Percentiles rank a stretch among this genome's conserved stretches.
phyloP scores from a whole-genome alignment of 2,113 vertebrate genomes.

The Toxotes jaculatrix region DNA sequence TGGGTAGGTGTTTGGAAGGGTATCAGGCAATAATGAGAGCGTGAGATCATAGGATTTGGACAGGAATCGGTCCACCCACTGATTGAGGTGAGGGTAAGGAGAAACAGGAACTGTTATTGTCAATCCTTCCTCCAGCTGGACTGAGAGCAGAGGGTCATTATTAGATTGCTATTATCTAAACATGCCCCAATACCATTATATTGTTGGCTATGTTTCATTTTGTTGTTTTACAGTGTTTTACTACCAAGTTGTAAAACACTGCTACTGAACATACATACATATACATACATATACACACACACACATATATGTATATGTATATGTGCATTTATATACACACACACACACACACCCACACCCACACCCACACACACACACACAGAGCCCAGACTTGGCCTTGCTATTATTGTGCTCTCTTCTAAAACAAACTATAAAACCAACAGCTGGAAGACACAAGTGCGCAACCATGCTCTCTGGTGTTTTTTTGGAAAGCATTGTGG shows the following conservation, averaged over 20 bases:
- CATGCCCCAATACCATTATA: constrained; percentile 23
- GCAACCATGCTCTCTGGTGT: constrained; percentile 27
- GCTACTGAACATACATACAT: not conserved
- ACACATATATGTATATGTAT: too few relatives aligned
- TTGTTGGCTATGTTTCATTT: not conserved
- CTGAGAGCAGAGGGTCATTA: constrained; percentile 27
- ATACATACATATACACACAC: too few relatives aligned
- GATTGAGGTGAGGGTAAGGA: constrained; percentile 60
- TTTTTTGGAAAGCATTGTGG: constrained; percentile 44
- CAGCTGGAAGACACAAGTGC: constrained; percentile 43
- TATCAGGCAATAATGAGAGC: constrained; percentile 72
- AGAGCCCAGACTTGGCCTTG: constrained; percentile 22
- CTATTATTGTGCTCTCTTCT: constrained; percentile 35
- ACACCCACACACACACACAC: too few relatives aligned
- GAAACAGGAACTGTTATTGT: constrained; percentile 53
- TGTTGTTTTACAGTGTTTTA: too few relatives aligned
- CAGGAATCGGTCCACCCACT: constrained; percentile 72
- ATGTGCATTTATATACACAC: too few relatives aligned
- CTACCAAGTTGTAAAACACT: not conserved
- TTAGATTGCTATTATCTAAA: constrained; percentile 39
- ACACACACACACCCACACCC: too few relatives aligned
- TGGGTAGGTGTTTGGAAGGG: constrained; percentile 78
- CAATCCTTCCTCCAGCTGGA: constrained; percentile 66
- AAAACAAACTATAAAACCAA: constrained; percentile 44
- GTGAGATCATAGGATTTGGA: constrained; percentile 76